phyloP scores from a whole-genome alignment of 1,140 invertebrate genomes.

The Scaptodrosophila lebanonensis region DNA sequence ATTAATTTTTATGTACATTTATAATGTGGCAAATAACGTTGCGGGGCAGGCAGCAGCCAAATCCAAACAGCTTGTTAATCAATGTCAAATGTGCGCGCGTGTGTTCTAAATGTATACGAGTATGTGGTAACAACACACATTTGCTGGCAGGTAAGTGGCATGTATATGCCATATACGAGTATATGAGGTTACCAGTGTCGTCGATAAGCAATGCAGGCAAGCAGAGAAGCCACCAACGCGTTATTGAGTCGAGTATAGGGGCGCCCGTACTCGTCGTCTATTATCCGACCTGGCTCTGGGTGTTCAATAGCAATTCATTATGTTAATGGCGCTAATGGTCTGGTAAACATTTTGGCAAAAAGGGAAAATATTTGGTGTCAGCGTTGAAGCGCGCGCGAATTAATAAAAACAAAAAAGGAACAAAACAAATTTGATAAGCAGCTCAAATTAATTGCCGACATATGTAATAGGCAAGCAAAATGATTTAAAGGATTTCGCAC shows the following conservation, averaged over 20 bases:
- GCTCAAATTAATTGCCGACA: slow-evolving; percentile 57
- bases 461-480: slow-evolving; percentile 22
- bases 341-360: slow-evolving; percentile 61
- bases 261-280: no score
- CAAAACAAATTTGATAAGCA: slow-evolving; percentile 71
- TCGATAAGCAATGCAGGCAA: no score
- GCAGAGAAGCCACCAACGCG: no score
- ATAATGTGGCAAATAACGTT: neutral
- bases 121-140: slow-evolving; percentile 12
- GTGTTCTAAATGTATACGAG: neutral
- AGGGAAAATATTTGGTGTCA: slow-evolving; percentile 40
- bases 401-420: slow-evolving; percentile 40
- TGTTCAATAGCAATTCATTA: slow-evolving; percentile 70
- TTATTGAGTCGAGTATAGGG: no score
- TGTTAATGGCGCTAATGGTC: slow-evolving; percentile 70
- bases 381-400: slow-evolving; percentile 29
- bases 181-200: slow-evolving; percentile 8
- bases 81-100: slow-evolving; percentile 19
- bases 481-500: slow-evolving; percentile 6
- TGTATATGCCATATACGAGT: neutral
- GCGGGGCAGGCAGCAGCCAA: neutral
- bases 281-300: no score
- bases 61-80: slow-evolving; percentile 26
- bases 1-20: slow-evolving; percentile 11
- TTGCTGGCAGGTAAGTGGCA: no score